A percentile compares a stretch with the other conserved stretches of the same genome.
Evolutionary conservation across 2,113 vertebrate species (phyloP).

Genomic region (Carlito syrichta): DNA sequence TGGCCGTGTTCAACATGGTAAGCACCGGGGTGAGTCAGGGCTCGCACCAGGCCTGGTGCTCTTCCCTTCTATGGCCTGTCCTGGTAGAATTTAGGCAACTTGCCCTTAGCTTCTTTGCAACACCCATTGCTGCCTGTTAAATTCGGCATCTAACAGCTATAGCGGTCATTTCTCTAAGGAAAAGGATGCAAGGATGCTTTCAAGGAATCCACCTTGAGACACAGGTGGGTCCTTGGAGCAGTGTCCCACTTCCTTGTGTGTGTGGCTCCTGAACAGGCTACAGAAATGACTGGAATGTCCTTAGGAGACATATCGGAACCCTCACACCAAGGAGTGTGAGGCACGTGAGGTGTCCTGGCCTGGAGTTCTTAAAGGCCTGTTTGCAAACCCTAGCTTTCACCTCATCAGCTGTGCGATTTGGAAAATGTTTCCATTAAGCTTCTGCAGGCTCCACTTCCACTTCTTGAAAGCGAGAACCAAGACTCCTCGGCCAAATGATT

Average conservation of each 20-base stretch:
- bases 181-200: background rate
- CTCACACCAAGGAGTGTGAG: accelerated
- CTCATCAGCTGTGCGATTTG: accelerated
- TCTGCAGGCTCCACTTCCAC: background rate
- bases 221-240: background rate
- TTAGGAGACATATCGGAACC: background rate
- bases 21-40: background rate
- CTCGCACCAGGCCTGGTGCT: accelerated
- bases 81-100: background rate
- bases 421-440: accelerated
- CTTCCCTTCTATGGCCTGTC: background rate
- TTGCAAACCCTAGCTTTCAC: background rate
- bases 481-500: background rate
- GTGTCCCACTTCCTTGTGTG: accelerated
- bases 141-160: accelerated
- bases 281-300: background rate
- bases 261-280: background rate
- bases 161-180: accelerated
- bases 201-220: accelerated
- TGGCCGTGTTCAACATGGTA: conserved; percentile 99
- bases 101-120: background rate
- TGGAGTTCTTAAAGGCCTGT: accelerated
- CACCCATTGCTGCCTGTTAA: accelerated
- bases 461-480: background rate
- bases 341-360: accelerated